phyloP scores from a whole-genome alignment of 1,140 invertebrate genomes.

The Steinernema feltiae region DNA sequence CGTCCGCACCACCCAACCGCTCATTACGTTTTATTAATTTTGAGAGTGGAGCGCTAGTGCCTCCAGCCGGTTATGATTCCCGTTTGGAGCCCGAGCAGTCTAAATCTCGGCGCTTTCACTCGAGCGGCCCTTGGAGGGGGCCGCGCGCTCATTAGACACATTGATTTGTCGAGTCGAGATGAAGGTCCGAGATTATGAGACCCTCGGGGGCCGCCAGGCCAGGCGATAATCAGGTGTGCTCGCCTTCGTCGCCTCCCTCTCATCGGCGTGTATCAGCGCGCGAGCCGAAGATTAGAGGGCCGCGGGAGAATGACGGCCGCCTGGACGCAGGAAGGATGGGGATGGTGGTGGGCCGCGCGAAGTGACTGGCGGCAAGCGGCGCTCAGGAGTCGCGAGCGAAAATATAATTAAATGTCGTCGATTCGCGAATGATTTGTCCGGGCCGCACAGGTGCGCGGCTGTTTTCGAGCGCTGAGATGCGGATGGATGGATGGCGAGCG shows the following conservation, averaged over 20 bases:
- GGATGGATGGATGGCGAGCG: neutral
- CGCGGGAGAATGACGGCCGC: neutral
- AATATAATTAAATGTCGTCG: conserved; percentile 11
- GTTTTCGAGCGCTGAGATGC: neutral
- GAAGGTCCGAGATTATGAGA: conserved; percentile 10
- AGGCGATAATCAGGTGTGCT: conserved; percentile 12
- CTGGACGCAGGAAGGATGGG: neutral
- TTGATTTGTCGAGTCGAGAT: conserved; percentile 15
- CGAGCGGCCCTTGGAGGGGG: neutral
- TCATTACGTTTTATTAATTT: conserved; percentile 6
- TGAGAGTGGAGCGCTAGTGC: neutral
- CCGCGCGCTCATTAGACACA: conserved; percentile 12
- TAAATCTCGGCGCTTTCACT: neutral
- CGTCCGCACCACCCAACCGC: neutral
- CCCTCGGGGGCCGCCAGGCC: conserved; percentile 4
- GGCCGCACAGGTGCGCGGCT: neutral
- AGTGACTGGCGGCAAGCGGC: neutral
- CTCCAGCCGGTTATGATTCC: neutral
- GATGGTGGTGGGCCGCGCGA: too few relatives aligned
- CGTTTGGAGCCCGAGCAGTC: neutral
- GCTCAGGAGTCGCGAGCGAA: neutral
- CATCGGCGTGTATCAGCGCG: neutral
- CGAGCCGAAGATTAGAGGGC: neutral
- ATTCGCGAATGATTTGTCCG: neutral
- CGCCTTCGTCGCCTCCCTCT: neutral